These are phyloP conservation scores for Thera britannica DNA, from an alignment of 2,888 invertebrate species.

Conservation along the genomic window DNA sequence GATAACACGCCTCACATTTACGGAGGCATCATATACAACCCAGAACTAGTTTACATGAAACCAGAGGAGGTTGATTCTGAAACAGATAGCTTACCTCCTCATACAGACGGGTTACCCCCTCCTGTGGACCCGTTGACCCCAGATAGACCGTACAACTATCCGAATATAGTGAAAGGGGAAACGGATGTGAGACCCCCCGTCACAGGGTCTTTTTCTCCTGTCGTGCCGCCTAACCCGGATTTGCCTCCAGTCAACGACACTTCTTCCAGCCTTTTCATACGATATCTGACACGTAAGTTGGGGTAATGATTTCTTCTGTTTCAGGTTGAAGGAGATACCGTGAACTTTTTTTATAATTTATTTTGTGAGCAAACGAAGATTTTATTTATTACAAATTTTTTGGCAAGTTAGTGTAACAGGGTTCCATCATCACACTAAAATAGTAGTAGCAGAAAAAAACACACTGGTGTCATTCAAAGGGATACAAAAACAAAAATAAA, in stretches of 20 bases:
- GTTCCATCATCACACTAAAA: background rate
- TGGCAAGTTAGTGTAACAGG: constrained; percentile 27
- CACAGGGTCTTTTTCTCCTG: constrained; percentile 53
- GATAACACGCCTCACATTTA: constrained; percentile 36
- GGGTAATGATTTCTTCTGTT: constrained; percentile 58
- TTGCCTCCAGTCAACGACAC: constrained; percentile 65
- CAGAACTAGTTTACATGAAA: constrained; percentile 12
- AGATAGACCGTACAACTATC: constrained; percentile 33
- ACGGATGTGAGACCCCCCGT: constrained; percentile 44
- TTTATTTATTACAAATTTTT: background rate
- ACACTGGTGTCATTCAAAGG: background rate
- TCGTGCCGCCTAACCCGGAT: constrained; percentile 49
- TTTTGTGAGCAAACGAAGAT: background rate
- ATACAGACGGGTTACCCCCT: constrained; percentile 33
- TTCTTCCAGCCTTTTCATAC: constrained; percentile 69
- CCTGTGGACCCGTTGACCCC: constrained; percentile 27
- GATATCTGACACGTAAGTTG: constrained; percentile 80
- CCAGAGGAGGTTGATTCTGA: constrained; percentile 11
- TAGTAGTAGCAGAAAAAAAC: too few relatives aligned
- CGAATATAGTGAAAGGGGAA: constrained; percentile 32
- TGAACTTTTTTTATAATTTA: background rate
- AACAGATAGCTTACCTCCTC: constrained; percentile 6
- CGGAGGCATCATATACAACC: constrained; percentile 33
- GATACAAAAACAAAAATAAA: background rate
- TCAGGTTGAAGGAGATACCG: constrained; percentile 48